Conservation (phyloP, 53 echinoderm and acorn worm species). For the Crossaster papposus region DNA sequence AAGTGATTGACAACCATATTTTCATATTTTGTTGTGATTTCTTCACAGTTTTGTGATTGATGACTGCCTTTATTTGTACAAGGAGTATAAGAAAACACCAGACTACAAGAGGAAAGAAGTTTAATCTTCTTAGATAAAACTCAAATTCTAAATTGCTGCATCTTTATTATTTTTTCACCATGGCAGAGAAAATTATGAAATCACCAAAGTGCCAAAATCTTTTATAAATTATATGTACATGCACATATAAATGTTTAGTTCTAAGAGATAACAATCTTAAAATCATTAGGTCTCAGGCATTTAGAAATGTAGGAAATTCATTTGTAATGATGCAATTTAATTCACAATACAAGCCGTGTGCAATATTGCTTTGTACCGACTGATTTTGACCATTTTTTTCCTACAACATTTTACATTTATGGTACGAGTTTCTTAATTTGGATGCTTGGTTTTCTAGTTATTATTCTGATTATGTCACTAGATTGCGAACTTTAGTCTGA, state of each 20-base stretch:
- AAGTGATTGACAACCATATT: background rate
- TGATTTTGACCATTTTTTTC: background rate
- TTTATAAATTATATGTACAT: no score
- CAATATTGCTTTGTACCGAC: background rate
- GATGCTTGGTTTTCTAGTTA: no score
- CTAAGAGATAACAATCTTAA: background rate
- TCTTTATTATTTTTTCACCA: background rate
- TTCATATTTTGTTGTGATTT: background rate
- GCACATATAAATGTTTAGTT: background rate
- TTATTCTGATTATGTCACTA: no score
- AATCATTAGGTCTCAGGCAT: background rate
- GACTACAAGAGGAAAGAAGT: constrained; percentile 66
- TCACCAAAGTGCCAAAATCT: background rate
- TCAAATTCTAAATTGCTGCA: background rate
- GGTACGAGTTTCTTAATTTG: background rate
- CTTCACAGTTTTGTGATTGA: constrained; percentile 71
- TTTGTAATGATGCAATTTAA: background rate
- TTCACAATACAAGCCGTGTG: background rate
- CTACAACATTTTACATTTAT: background rate
- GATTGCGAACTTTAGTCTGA: background rate
- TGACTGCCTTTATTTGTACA: constrained; percentile 70
- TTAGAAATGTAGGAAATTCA: background rate
- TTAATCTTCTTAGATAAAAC: constrained; percentile 2
- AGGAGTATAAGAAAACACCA: constrained; percentile 35
- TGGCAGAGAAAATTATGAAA: background rate